Conservation (phyloP, 2,797 vertebrate genomes). For the Bothrops alternatus region DNA sequence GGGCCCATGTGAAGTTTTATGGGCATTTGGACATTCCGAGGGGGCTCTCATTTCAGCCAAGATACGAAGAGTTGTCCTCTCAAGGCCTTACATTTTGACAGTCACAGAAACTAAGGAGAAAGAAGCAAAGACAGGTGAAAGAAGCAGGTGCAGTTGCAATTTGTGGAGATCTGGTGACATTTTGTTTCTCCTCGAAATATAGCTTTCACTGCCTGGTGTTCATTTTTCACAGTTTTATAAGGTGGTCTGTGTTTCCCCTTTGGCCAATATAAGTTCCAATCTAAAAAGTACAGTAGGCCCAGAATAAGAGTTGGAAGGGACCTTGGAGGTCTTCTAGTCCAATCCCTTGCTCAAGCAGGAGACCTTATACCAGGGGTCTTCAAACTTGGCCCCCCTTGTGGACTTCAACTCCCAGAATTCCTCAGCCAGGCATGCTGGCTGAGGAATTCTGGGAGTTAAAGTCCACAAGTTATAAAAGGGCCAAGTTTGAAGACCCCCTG, state of each 20-base stretch:
- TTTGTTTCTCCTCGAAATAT: neutral
- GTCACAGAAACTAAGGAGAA: neutral
- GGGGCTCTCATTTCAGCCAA: neutral
- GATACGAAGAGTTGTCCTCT: neutral
- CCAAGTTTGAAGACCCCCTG: no score
- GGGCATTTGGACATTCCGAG: neutral
- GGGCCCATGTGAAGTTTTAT: constrained; percentile 44
- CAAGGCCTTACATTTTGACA: neutral
- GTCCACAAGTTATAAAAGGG: no score
- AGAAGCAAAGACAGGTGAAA: neutral
- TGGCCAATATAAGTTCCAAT: neutral
- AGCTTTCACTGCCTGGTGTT: neutral
- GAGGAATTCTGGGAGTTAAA: no score
- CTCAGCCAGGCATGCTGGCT: no score
- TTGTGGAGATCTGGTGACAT: neutral
- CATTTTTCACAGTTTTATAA: neutral
- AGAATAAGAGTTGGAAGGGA: neutral
- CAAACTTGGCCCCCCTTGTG: no score
- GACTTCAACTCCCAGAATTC: no score
- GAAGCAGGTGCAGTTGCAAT: neutral
- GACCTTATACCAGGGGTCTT: no score
- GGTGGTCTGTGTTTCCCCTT: neutral
- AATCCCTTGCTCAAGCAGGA: neutral
- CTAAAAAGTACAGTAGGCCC: neutral
- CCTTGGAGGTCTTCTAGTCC: neutral